Evolutionary conservation across 2,113 vertebrate species (phyloP).

Genomic region (Gopherus flavomarginatus): DNA sequence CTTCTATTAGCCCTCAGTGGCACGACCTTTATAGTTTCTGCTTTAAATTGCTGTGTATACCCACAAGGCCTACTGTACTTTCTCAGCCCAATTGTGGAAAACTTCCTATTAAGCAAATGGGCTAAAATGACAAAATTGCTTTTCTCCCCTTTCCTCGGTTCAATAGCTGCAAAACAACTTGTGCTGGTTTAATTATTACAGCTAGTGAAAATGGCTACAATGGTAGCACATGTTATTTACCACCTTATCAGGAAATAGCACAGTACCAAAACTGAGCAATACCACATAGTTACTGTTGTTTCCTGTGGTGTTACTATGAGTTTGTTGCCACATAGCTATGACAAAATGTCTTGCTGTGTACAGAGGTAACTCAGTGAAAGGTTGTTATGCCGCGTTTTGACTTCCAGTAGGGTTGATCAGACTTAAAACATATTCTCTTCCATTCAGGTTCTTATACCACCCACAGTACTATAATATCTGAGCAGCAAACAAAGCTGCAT

Average conservation of each 20-base stretch:
- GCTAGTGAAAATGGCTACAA: constrained; percentile 18
- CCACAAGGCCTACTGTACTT: constrained; percentile 16
- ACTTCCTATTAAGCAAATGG: constrained; percentile 37
- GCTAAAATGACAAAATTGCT: fast-evolving
- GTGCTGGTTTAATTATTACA: not conserved
- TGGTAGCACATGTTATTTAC: constrained; percentile 52
- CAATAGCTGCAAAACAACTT: not conserved
- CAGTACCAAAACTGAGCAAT: fast-evolving
- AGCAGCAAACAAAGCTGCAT: not conserved
- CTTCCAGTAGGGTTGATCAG: not conserved
- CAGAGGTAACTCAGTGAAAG: not conserved
- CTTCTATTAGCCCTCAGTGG: constrained; percentile 4
- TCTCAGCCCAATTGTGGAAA: constrained; percentile 36
- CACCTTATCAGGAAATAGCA: not conserved
- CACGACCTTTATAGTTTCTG: constrained; percentile 32
- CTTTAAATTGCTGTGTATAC: not conserved
- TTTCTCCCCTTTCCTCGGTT: not conserved
- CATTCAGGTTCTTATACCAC: not conserved
- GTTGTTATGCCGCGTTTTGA: not conserved
- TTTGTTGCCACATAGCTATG: not conserved
- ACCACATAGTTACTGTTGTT: not conserved
- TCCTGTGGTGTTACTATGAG: not conserved
- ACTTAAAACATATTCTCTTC: not conserved
- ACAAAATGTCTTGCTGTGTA: not conserved
- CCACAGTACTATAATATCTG: not conserved